phyloP scores from a whole-genome alignment of 2,113 vertebrate species.

The Irena cyanogastra region DNA sequence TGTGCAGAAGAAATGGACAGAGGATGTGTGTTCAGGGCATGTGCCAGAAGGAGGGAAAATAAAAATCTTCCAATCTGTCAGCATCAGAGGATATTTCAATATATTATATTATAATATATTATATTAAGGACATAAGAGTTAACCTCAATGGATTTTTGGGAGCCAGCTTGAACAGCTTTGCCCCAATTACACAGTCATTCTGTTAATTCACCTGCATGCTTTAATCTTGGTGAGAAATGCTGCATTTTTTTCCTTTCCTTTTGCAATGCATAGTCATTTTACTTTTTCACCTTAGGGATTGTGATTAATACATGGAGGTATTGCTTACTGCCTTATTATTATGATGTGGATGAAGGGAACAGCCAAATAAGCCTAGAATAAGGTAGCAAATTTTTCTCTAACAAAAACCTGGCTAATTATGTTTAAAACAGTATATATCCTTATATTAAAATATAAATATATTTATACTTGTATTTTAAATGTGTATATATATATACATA shows the following conservation, averaged over 20 bases:
- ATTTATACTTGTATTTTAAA: neutral
- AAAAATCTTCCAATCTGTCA: neutral
- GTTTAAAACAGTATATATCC: neutral
- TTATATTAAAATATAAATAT: neutral
- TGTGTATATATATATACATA: too few species aligned
- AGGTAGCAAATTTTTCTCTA: neutral
- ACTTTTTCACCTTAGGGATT: neutral
- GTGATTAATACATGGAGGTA: neutral
- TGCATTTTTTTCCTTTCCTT: neutral
- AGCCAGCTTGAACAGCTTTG: neutral
- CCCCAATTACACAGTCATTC: neutral
- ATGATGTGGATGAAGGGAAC: neutral
- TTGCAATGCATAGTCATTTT: neutral
- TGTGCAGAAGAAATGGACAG: neutral
- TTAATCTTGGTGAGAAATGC: neutral
- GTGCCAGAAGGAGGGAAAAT: neutral
- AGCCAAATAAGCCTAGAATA: neutral
- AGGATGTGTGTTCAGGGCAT: neutral
- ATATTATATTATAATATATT: neutral
- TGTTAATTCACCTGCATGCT: neutral
- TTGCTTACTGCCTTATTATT: neutral
- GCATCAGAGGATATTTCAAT: neutral
- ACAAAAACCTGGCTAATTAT: neutral
- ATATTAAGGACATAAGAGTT: neutral
- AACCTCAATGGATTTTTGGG: neutral